Conservation (phyloP, 1,140 invertebrate species). For the Apis laboriosa region DNA sequence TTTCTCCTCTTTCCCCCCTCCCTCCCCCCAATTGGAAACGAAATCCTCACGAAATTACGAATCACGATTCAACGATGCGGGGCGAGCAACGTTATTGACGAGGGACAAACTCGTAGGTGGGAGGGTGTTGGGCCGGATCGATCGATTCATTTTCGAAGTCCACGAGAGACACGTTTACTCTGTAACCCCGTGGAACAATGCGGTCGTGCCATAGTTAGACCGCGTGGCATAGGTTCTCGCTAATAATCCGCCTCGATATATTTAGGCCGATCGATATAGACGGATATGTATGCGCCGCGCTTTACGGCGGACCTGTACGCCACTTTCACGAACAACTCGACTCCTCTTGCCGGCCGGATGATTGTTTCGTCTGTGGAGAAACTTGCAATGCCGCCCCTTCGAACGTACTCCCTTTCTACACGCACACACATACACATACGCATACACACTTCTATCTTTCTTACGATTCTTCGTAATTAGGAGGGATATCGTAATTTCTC, state of each 20-base stretch:
- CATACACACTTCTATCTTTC: too few relatives aligned
- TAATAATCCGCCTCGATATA: conserved; percentile 63
- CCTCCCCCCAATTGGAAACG: too few relatives aligned
- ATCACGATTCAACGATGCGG: neutral
- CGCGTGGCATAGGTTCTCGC: conserved; percentile 54
- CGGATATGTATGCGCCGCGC: conserved; percentile 50
- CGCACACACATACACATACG: too few relatives aligned
- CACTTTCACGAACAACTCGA: conserved; percentile 19
- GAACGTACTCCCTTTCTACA: neutral
- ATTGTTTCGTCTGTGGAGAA: neutral
- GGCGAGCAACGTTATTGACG: neutral
- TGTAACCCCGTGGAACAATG: conserved; percentile 55
- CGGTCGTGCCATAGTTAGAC: conserved; percentile 57
- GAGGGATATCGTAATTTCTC: too few relatives aligned
- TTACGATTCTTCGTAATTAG: too few relatives aligned
- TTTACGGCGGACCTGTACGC: conserved; percentile 36
- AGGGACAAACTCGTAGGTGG: neutral
- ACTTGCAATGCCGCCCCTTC: neutral
- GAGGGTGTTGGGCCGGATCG: neutral
- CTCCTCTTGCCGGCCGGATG: neutral
- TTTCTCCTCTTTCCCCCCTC: too few relatives aligned
- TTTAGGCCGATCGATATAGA: conserved; percentile 66
- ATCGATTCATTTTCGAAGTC: conserved; percentile 46
- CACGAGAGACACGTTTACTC: conserved; percentile 43
- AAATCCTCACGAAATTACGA: neutral